These are phyloP conservation scores for Paracentrotus lividus DNA, from an alignment of 53 echinoderm and acorn worm genomes.

Conservation along the genomic window DNA sequence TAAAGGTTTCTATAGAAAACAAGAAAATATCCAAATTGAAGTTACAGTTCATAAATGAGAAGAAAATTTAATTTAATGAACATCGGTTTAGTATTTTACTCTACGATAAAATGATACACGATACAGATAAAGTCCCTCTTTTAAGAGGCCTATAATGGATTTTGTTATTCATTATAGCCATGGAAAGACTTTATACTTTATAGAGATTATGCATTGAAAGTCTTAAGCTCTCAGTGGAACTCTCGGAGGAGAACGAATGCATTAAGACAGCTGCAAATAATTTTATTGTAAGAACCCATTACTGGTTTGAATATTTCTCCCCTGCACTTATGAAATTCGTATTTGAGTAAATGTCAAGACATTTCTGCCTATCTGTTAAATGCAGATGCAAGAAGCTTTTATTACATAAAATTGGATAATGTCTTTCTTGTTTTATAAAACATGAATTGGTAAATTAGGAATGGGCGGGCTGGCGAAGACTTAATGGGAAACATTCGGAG, in stretches of 20 bases:
- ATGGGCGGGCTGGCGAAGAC: background rate
- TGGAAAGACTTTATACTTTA: background rate
- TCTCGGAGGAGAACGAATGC: background rate
- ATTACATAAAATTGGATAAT: slow-evolving; percentile 8
- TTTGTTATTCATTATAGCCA: background rate
- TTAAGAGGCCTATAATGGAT: background rate
- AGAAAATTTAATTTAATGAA: no score
- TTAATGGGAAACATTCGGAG: no score
- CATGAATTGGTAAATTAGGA: slow-evolving; percentile 10
- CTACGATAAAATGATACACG: background rate
- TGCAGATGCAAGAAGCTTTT: background rate
- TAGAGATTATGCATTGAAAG: background rate
- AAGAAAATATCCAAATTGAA: background rate
- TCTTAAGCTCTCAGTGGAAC: background rate
- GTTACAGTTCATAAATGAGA: background rate
- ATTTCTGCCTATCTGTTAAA: background rate
- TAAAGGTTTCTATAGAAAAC: background rate
- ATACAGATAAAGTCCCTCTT: background rate
- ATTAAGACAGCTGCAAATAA: slow-evolving; percentile 21
- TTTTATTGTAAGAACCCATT: slow-evolving; percentile 1
- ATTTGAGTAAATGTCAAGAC: slow-evolving; percentile 9
- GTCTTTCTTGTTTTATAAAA: background rate
- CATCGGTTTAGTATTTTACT: no score
- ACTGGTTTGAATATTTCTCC: background rate
- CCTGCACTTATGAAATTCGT: background rate